Evolutionary conservation across 1,140 invertebrate species (phyloP), one percentile per base, ranked within the genome.

Genomic region (Lineus longissimus): DNA sequence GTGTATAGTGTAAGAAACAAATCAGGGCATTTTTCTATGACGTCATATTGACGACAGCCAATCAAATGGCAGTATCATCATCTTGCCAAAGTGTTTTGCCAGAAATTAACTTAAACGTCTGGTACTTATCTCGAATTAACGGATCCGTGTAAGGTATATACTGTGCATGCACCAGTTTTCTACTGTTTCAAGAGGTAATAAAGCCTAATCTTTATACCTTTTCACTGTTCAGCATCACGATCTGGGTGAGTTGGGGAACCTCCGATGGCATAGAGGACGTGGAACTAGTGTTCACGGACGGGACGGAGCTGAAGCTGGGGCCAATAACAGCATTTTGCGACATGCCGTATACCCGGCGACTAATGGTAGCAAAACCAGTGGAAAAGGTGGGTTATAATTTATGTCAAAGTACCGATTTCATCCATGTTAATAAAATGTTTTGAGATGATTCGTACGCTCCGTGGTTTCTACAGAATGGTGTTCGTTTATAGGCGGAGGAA

Each of bases 161-260:
- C n/a, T n/a, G n/a, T n/a, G n/a, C n/a, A n/a, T n/a, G n/a, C n/a
- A n/a, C n/a, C n/a, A n/a, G n/a, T n/a, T n/a, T n/a, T n/a, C n/a
- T n/a, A n/a, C n/a, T n/a, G n/a, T n/a, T n/a, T n/a, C n/a, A n/a
- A n/a, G n/a, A n/a, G n/a, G n/a, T n/a, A n/a, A n/a, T n/a, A n/a
- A n/a, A n/a, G 15, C 15, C 33, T 36, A 36, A 36, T n/a, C 33
- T 36, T 4, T 36, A 36, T 36, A 36, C 33, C 15, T 4, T 51
- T 4, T 51, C 9, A 7, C n/a, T n/a, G 17, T n/a, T 30, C 31
- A 74, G 72, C 22, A 23, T 74, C 40, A 61, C 60, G 1, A 33
- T 74, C n/a, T 74, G 73, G 71, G 64, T 70, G 13, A 63, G 61
- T 1, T 71, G 66, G 66, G 66, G 65, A 11, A 66, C 64, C n/a